Evolutionary conservation across 30 jellyfish, hydroid and myxozoan genomes (phyloP).

Genomic region (Pelagia noctiluca): DNA sequence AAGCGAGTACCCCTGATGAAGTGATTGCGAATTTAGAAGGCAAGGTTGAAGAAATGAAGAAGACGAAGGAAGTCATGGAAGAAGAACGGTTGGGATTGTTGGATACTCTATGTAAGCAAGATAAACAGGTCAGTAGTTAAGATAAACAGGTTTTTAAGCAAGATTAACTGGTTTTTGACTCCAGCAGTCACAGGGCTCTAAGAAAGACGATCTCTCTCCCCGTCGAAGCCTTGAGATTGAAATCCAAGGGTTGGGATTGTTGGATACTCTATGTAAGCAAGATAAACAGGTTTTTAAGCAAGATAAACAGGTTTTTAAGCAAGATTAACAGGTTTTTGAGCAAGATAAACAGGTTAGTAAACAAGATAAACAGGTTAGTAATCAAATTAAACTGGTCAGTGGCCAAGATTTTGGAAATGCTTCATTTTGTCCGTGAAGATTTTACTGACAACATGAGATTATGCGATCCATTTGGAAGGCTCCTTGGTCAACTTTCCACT

Average conservation of each 20-base stretch:
- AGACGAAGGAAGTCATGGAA: slow-evolving; percentile 82
- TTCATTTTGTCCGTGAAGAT: too few species aligned
- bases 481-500: too few species aligned
- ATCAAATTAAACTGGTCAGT: too few species aligned
- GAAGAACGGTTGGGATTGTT: slow-evolving; percentile 82
- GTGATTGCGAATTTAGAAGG: slow-evolving; percentile 55
- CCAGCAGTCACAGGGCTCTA: slow-evolving; percentile 26
- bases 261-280: slow-evolving; percentile 87
- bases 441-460: too few species aligned
- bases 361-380: too few species aligned
- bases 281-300: slow-evolving; percentile 82
- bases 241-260: slow-evolving; percentile 69
- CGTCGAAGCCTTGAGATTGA: slow-evolving; percentile 29
- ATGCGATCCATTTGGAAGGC: too few species aligned
- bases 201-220: slow-evolving; percentile 58
- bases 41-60: slow-evolving; percentile 74
- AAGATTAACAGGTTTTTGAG: slow-evolving; percentile 23
- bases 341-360: slow-evolving; percentile 85
- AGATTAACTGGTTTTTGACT: slow-evolving; percentile 15
- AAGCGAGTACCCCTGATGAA: slow-evolving; percentile 60
- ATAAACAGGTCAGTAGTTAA: slow-evolving; percentile 77
- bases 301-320: too few species aligned
- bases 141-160: too few species aligned
- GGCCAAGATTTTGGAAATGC: too few species aligned
- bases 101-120: slow-evolving; percentile 89